Evolutionary conservation across 2,797 vertebrate species (phyloP), one percentile per base, ranked within the genome.

Genomic region (Acanthornis magna): DNA sequence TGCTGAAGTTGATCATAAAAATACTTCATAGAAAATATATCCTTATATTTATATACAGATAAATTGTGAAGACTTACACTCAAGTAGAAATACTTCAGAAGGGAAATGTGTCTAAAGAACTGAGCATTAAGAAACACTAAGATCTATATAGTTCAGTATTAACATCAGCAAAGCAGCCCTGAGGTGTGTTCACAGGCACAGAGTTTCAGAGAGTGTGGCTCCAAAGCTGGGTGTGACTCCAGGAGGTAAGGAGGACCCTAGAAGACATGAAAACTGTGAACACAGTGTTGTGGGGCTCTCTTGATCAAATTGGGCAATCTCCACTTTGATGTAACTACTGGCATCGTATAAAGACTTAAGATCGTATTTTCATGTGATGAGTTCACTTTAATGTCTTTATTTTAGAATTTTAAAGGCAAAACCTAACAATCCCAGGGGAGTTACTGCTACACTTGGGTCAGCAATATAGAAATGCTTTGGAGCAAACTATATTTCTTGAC

Each of bases 281-380:
- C 19, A 32, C 4, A 1, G 9, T 50, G 26, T 62, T 40, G 25
- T 45, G 47, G 23, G 58, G 15, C 18, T 79, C 26, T 6, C 1
- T 38, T 51, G 45, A 62, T 32, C 42, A 17, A 29, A 32, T 20
- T 30, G 22, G 34, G 13, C 30, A 40, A 10, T n/a, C 17, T 65
- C 10, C 23, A 21, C 25, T 65, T 66, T 0, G 2, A 0, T 54
- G 53, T 7, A 47, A 15, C 29, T 58, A 3, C 23, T 29, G 58
- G 7, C 23, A 8, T 25, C 17, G 11, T 20, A 53, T 20, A 53
- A 45, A 30, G 54, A 22, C 47, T 89, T 40, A 47, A 61, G 16
- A 76, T 68, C 27, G 45, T 30, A 4, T 34, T 72, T 71, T 58
- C 26, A 32, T 9, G 6, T 19, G 22, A 19, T 32, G 25, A 17